Evolutionary conservation across 2,113 vertebrate species (phyloP).

Genomic region (Astatotilapia flaviijosephi): DNA sequence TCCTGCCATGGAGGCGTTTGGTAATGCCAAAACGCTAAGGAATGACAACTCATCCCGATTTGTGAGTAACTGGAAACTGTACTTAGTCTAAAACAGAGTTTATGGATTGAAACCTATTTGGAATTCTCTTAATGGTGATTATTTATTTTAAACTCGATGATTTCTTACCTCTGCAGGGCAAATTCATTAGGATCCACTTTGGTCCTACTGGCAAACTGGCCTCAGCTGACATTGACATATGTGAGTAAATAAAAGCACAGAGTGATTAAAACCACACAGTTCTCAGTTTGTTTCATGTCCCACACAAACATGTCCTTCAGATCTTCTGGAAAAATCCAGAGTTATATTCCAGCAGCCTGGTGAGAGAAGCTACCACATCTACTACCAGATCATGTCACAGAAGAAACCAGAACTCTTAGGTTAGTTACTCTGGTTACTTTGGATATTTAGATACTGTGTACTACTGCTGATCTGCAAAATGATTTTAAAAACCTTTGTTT

Average conservation of each 20-base stretch:
- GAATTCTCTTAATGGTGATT: neutral
- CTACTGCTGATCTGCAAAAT: neutral
- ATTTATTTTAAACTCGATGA: neutral
- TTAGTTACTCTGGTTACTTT: constrained; percentile 20
- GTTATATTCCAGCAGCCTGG: constrained; percentile 88
- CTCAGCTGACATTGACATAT: constrained; percentile 88
- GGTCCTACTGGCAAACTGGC: constrained; percentile 89
- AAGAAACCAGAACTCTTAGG: constrained; percentile 91
- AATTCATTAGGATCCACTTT: constrained; percentile 95
- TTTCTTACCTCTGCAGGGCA: constrained; percentile 72
- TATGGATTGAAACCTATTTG: neutral
- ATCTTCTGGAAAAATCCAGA: constrained; percentile 91
- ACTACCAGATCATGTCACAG: constrained; percentile 90
- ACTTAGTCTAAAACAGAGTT: neutral
- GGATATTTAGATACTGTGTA: neutral
- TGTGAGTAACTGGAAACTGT: constrained; percentile 71
- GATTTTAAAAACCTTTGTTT: neutral
- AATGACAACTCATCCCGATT: constrained; percentile 95
- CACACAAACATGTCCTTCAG: constrained; percentile 33
- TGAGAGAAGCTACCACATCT: constrained; percentile 92
- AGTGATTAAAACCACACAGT: neutral
- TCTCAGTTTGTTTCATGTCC: neutral
- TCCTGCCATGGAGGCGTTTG: constrained; percentile 94
- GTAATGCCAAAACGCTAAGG: constrained; percentile 91
- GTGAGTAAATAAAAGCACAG: constrained; percentile 70